A percentile compares a stretch with the other conserved stretches of the same genome.
These are phyloP conservation scores for Mimas tiliae DNA, from an alignment of 2,888 invertebrate species.

Conservation along the genomic window DNA sequence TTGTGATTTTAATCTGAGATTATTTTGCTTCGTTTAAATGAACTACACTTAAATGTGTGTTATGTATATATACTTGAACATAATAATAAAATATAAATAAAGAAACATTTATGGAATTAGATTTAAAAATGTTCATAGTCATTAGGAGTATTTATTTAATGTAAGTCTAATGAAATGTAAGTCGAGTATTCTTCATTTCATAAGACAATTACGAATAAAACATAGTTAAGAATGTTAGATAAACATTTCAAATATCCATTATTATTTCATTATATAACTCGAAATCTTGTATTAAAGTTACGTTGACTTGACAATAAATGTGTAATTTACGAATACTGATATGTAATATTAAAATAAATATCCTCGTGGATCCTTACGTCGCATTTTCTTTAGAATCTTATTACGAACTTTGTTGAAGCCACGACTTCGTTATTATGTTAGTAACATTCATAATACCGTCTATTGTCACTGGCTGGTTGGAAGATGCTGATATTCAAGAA, in stretches of 20 bases:
- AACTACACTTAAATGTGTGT: background rate
- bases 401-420: slow-evolving; percentile 12
- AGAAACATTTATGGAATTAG: slow-evolving; percentile 21
- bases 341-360: slow-evolving; percentile 72
- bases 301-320: slow-evolving; percentile 85
- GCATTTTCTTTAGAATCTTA: slow-evolving; percentile 36
- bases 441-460: slow-evolving; percentile 20
- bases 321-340: slow-evolving; percentile 72
- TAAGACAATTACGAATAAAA: slow-evolving; percentile 39
- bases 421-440: slow-evolving; percentile 17
- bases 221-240: slow-evolving; percentile 42
- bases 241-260: slow-evolving; percentile 50
- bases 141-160: slow-evolving; percentile 24
- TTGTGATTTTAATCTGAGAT: slow-evolving; percentile 4
- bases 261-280: slow-evolving; percentile 52
- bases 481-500: slow-evolving; percentile 17
- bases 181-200: slow-evolving; percentile 38
- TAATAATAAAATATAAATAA: slow-evolving; percentile 8
- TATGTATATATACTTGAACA: slow-evolving; percentile 1
- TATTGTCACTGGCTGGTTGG: slow-evolving; percentile 14
- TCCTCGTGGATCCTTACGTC: slow-evolving; percentile 53
- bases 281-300: slow-evolving; percentile 73
- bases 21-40: background rate
- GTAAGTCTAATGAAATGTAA: slow-evolving; percentile 40
- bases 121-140: slow-evolving; percentile 25